Conservation (phyloP, 2,888 invertebrate species). For the Melangyna quadrimaculata region DNA sequence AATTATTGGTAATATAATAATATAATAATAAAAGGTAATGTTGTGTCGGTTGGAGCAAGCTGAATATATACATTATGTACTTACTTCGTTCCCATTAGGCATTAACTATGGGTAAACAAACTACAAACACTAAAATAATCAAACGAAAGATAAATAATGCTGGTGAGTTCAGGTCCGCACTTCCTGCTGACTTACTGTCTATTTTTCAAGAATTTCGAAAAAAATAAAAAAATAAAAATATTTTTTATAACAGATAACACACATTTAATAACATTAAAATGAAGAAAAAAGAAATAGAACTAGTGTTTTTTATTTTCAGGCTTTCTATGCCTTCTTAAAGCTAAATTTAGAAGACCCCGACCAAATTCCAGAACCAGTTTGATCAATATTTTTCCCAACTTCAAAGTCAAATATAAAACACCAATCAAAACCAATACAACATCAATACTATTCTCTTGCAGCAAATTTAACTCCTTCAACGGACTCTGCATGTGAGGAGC, state of each 20-base stretch:
- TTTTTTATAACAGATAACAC: neutral
- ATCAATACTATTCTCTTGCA: slow-evolving; percentile 81
- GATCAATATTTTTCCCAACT: neutral
- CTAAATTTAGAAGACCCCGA: neutral
- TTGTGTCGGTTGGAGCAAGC: too few relatives aligned
- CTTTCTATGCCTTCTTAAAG: neutral
- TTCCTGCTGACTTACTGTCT: too few relatives aligned
- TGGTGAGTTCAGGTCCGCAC: too few relatives aligned
- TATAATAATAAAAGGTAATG: too few relatives aligned
- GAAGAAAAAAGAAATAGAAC: neutral
- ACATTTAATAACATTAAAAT: neutral
- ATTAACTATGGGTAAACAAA: too few relatives aligned
- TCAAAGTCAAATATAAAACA: neutral
- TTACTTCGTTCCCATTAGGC: too few relatives aligned
- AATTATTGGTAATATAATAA: too few relatives aligned
- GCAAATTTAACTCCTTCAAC: slow-evolving; percentile 80
- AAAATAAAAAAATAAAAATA: too few relatives aligned
- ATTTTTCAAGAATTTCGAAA: too few relatives aligned
- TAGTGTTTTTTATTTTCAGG: neutral
- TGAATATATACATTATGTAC: too few relatives aligned
- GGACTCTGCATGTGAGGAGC: slow-evolving; percentile 82
- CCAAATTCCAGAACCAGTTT: neutral
- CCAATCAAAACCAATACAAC: slow-evolving; percentile 73
- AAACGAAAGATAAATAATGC: too few relatives aligned
- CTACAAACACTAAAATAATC: too few relatives aligned